Base-by-base conservation (phyloP, 1,140 invertebrate genomes). In the Zophobas morio region DNA sequence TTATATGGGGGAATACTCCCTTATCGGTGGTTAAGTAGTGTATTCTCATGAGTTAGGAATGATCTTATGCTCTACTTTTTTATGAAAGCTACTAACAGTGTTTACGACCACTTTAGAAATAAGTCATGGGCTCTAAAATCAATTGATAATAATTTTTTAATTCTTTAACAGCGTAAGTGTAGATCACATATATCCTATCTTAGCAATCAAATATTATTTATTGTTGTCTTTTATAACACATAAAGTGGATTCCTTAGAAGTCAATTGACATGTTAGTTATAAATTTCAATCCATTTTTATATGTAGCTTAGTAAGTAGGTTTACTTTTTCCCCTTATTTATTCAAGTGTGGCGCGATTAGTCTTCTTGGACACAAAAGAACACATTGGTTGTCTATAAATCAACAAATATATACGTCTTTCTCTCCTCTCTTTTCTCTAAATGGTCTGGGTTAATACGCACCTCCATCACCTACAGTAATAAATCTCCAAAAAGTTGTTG, bases 181-280 rank as follows among this genome's bases (percentile, higher is more conserved):
- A 42, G 32, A 39, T 66, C 60, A 40, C 33, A 66, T 42, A 66
- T 39, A 33, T 20, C 20, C 60, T 39, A 66, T n/a, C 42, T 40
- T 37, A 66, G 42, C 39, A 66, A 66, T 66, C 39, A 66, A 66
- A 66, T 66, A 66, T 32, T 66, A 66, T 66, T 66, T 66, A 66
- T 63, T 72, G 40, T 73, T 73, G 71, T 56, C 36, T 73, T 73
- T 73, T 73, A 73, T 56, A 73, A 73, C 71, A 54, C 71, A 73
- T 73, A 73, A 73, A 73, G 6, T 63, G 6, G 47, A 6, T 53
- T 37, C 56, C 36, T 54, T 73, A 54, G 20, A 40, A 32, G 42
- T 51, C 42, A 73, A 73, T 73, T 73, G 34, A 73, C 4, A 42
- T 33, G 39, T 66, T 32, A 40, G n/a, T 42, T 42, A 66, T 66